Base-by-base conservation (phyloP, 2,113 vertebrate genomes). In the Anolis carolinensis region DNA sequence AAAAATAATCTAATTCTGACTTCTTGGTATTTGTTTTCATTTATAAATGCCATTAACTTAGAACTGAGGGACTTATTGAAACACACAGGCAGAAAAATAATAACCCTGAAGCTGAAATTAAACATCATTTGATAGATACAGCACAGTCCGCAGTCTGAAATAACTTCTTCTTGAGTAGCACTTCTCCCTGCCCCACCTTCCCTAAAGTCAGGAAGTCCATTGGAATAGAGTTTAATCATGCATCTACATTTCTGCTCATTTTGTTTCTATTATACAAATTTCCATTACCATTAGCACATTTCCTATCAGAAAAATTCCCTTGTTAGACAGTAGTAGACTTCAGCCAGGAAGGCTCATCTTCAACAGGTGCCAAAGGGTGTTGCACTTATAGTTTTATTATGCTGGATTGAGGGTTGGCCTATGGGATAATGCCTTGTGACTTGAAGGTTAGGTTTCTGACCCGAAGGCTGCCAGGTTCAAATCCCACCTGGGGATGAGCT, bases 1-100 rank as follows among this genome's bases (percentile, higher is more conserved):
- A 86, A n/a, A 81, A 88, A 88, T 88, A 90, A 77, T 52, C 27
- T 30, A 87, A 71, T 10, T 91, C n/a, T 3, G n/a, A 85, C 74
- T 83, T 32, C 73, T 84, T 9, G 0, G 13, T 34, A 7, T 83
- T 88, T 1, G 0, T 10, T 76, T 89, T 86, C 86, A 82, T 9
- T 27, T 10, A 65, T 39, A 74, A 0, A 18, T 36, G 73, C 77
- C n/a, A 65, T 30, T 67, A 44, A 48, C 79, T 2, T 23, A 83
- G 10, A 84, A 91, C 1, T 20, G 81, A 86, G 1, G 13, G 30
- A 72, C 67, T 39, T 36, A 44, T 27, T 75, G 59, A 27, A 70
- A 80, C 14, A 23, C n/a, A 32, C 4, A 63, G 32, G 85, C 83
- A 81, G 10, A 82, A 32, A 50, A 81, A 83, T 23, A 44, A 8